Evolutionary conservation across 2,113 vertebrate genomes (phyloP).

Genomic region (Camarhynchus parvulus): DNA sequence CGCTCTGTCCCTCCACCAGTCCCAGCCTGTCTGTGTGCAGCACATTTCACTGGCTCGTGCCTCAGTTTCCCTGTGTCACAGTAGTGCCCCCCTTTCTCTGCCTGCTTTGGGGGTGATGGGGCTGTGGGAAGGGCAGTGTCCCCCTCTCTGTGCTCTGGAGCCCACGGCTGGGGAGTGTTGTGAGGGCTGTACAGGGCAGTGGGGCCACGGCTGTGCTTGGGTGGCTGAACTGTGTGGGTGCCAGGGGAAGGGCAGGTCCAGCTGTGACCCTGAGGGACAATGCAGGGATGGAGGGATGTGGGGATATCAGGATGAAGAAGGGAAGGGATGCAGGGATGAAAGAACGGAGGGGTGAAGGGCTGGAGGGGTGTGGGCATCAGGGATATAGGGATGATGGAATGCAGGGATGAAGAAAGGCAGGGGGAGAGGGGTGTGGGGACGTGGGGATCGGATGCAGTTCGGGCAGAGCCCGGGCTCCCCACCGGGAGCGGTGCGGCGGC

Average conservation of each 20-base stretch:
- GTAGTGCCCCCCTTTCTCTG: fast-evolving
- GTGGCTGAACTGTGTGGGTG: fast-evolving
- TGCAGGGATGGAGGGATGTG: background rate
- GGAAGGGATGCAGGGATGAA: background rate
- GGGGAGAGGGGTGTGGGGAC: too few relatives aligned
- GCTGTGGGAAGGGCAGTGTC: background rate
- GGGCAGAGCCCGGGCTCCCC: background rate
- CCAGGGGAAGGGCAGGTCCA: background rate
- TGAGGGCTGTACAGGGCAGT: background rate
- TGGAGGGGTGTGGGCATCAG: background rate
- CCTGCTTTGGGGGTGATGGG: too few relatives aligned
- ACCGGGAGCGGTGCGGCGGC: background rate
- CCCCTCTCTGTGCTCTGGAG: background rate
- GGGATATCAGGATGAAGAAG: too few relatives aligned
- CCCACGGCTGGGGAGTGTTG: fast-evolving
- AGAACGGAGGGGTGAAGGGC: background rate
- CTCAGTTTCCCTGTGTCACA: background rate
- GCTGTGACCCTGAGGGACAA: background rate
- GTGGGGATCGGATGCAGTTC: too few relatives aligned
- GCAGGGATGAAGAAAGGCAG: background rate
- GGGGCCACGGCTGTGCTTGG: background rate
- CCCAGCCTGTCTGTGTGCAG: background rate
- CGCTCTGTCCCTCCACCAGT: background rate
- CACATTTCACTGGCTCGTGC: fast-evolving
- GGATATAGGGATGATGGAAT: background rate